Percentiles rank a stretch among this genome's conserved stretches.
phyloP scores from a whole-genome alignment of 2,113 vertebrate species.

The Podiceps cristatus region DNA sequence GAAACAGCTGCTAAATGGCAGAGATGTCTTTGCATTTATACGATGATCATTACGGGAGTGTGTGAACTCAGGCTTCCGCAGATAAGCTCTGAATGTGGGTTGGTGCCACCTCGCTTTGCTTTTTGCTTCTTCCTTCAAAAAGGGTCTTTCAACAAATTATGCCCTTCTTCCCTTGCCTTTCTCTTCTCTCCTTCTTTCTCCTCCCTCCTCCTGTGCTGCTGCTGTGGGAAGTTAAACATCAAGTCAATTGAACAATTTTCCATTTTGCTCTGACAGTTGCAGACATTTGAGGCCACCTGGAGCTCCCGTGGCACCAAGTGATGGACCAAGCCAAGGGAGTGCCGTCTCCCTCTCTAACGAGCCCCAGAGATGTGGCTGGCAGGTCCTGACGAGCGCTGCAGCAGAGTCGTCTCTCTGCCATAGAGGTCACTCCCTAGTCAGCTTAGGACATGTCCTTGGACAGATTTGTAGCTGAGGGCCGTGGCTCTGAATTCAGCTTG shows the following conservation, averaged over 20 bases:
- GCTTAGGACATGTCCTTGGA: neutral
- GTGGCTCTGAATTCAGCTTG: neutral
- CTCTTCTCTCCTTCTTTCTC: no score
- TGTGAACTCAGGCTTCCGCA: neutral
- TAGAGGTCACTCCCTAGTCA: neutral
- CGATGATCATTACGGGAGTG: neutral
- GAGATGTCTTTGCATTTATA: neutral
- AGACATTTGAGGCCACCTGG: neutral
- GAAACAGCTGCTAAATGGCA: constrained; percentile 32
- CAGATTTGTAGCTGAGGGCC: neutral
- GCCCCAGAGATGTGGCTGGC: neutral
- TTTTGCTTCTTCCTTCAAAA: neutral
- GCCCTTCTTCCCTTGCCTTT: neutral
- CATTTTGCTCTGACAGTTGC: neutral
- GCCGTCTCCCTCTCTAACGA: neutral
- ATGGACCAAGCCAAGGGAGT: neutral
- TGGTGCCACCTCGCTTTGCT: neutral
- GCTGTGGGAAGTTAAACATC: neutral
- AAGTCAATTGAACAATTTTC: neutral
- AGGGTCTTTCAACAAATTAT: neutral
- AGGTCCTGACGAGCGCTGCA: fast-evolving
- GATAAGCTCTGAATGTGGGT: neutral
- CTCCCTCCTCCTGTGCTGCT: neutral
- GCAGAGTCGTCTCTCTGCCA: neutral
- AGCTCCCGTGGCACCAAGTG: neutral